phyloP scores from a whole-genome alignment of 1,140 invertebrate species.

The Sycophila sp. region DNA sequence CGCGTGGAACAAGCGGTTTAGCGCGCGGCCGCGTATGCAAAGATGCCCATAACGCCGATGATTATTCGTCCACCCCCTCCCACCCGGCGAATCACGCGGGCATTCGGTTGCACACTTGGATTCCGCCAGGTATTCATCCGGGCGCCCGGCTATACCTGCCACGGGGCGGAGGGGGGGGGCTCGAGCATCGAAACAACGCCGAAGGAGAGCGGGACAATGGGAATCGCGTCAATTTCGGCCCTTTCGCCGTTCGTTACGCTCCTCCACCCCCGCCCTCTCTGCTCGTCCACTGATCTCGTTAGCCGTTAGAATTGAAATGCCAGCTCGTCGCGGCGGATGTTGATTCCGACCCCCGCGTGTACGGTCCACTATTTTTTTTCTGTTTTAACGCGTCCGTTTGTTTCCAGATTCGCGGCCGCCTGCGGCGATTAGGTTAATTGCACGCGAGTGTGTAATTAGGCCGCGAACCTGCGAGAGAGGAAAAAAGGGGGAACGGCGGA shows the following conservation, averaged over 20 bases:
- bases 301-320: constrained; percentile 21
- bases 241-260: too few species aligned
- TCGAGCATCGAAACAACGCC: too few species aligned
- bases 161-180: too few species aligned
- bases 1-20: not conserved
- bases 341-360: too few species aligned
- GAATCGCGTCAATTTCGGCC: constrained; percentile 48
- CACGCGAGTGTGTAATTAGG: too few species aligned
- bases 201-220: constrained; percentile 43
- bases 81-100: constrained; percentile 44
- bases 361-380: not conserved
- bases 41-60: constrained; percentile 38
- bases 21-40: not conserved
- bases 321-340: too few species aligned
- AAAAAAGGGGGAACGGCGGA: too few species aligned
- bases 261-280: too few species aligned
- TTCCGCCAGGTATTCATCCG: too few species aligned
- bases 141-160: too few species aligned
- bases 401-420: not conserved
- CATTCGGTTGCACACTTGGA: constrained; percentile 16
- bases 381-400: not conserved
- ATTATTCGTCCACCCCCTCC: too few species aligned
- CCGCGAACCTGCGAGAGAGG: not conserved
- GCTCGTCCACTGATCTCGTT: constrained; percentile 33
- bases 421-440: too few species aligned